Evolutionary conservation across 2,113 vertebrate species (phyloP).

Genomic region (Brachyhypopomus occidentalis): DNA sequence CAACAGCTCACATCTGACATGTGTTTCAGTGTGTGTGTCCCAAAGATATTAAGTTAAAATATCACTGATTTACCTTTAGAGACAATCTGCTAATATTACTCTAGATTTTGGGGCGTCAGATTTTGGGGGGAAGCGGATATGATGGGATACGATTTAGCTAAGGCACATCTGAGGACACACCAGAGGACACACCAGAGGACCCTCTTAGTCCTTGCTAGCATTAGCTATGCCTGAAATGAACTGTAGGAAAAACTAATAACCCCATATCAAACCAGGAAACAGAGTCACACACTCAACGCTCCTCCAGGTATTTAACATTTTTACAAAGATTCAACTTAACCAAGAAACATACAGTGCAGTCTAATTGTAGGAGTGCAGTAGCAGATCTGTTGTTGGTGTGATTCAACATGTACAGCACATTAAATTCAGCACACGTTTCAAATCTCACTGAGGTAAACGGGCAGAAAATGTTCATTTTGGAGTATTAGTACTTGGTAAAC

Average conservation of each 20-base stretch:
- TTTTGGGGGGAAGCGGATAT: slow-evolving; percentile 66
- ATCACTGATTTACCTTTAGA: slow-evolving; percentile 60
- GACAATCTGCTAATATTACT: slow-evolving; percentile 68
- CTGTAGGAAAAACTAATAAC: slow-evolving; percentile 15
- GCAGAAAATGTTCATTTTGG: too few relatives aligned
- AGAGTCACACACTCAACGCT: background rate
- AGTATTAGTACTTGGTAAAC: too few relatives aligned
- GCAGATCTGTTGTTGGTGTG: background rate
- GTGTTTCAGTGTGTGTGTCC: slow-evolving; percentile 18
- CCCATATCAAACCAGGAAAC: background rate
- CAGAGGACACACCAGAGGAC: slow-evolving; percentile 55
- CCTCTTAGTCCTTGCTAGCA: slow-evolving; percentile 56
- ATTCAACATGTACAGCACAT: too few relatives aligned
- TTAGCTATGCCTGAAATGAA: slow-evolving; percentile 45
- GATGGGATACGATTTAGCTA: slow-evolving; percentile 60
- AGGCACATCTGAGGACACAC: slow-evolving; percentile 59
- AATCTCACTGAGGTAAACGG: too few relatives aligned
- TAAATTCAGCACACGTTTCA: too few relatives aligned
- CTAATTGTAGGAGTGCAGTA: background rate
- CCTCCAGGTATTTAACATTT: background rate
- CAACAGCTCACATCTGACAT: slow-evolving; percentile 35
- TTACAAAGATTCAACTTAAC: background rate
- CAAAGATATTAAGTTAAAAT: slow-evolving; percentile 43
- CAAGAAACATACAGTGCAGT: background rate
- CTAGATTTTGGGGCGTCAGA: slow-evolving; percentile 67